A percentile compares a stretch with the other conserved stretches of the same genome.
These are phyloP conservation scores for Podocnemis expansa DNA, from an alignment of 2,113 vertebrate species.

Conservation along the genomic window DNA sequence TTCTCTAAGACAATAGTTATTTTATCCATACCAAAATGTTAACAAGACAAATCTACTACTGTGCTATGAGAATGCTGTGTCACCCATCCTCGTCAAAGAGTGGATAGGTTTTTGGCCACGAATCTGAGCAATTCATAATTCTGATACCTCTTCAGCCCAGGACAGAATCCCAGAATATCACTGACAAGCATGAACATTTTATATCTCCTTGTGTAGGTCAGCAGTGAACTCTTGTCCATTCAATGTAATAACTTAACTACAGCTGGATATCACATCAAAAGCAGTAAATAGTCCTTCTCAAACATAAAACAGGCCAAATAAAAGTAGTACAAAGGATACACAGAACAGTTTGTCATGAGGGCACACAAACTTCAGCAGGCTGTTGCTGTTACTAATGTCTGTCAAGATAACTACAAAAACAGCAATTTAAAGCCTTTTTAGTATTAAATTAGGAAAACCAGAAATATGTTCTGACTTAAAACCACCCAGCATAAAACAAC, in stretches of 20 bases:
- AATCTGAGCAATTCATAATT: background rate
- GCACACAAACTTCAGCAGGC: background rate
- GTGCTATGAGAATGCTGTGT: background rate
- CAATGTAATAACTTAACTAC: background rate
- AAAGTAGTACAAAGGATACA: fast-evolving
- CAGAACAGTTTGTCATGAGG: background rate
- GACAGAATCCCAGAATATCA: background rate
- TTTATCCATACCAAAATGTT: background rate
- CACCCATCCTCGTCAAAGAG: background rate
- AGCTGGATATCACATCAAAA: background rate
- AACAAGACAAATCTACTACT: background rate
- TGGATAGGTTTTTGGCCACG: background rate
- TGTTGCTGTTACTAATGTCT: background rate
- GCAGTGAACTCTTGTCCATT: background rate
- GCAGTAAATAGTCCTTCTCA: no score
- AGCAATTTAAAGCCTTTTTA: background rate
- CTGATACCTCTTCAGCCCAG: background rate
- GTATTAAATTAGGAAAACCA: background rate
- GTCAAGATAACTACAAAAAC: background rate
- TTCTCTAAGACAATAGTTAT: background rate
- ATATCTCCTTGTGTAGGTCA: background rate
- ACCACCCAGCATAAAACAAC: background rate
- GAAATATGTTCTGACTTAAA: background rate
- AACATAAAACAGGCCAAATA: background rate
- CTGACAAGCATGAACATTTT: background rate